phyloP scores from a whole-genome alignment of 2,888 invertebrate genomes.

The Syrista parreyssii region DNA sequence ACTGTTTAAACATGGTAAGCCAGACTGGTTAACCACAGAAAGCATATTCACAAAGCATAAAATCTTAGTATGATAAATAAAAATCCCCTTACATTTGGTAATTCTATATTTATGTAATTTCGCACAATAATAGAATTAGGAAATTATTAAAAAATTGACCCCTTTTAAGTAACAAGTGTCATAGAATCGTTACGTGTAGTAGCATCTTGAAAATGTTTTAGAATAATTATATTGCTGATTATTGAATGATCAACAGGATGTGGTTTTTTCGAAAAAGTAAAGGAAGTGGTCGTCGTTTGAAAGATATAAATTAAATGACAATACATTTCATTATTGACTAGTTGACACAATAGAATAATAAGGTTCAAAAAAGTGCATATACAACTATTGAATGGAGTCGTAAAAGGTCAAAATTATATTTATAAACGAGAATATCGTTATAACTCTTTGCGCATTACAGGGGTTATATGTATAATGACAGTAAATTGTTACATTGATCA shows the following conservation, averaged over 20 bases:
- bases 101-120: background rate
- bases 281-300: background rate
- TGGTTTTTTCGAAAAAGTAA: background rate
- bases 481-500: slow-evolving; percentile 24
- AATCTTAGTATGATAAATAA: background rate
- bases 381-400: background rate
- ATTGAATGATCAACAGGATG: background rate
- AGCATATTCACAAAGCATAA: background rate
- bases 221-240: background rate
- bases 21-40: background rate
- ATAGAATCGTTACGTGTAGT: background rate
- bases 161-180: background rate
- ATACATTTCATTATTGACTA: background rate
- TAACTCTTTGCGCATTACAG: slow-evolving; percentile 41
- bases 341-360: background rate
- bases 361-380: background rate
- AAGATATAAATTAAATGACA: background rate
- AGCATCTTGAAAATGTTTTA: background rate
- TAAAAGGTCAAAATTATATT: slow-evolving; percentile 53
- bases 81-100: background rate
- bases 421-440: slow-evolving; percentile 43
- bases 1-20: background rate
- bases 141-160: background rate
- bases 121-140: background rate
- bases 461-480: slow-evolving; percentile 34